Conservation (phyloP, 1,140 invertebrate genomes). For the Bombus waltoni region DNA sequence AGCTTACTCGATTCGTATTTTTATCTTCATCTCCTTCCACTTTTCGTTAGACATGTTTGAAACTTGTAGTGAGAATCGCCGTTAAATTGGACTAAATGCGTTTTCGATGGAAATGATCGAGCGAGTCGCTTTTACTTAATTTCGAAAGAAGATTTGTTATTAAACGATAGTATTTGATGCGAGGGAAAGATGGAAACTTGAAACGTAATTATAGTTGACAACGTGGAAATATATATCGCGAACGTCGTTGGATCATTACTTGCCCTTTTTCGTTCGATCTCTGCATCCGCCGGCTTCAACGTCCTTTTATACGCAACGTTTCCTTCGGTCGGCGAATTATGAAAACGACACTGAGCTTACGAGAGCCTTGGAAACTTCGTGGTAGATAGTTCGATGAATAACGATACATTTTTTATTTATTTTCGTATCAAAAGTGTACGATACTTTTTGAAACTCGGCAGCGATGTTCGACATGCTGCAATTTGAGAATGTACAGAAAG, state of each 20-base stretch:
- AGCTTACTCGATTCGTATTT: background rate
- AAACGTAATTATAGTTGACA: background rate
- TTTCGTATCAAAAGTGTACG: background rate
- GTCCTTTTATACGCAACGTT: too few relatives aligned
- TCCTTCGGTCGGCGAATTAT: too few relatives aligned
- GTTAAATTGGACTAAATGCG: background rate
- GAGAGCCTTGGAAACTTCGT: accelerated
- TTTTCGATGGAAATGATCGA: background rate
- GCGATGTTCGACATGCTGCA: too few relatives aligned
- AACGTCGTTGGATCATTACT: background rate
- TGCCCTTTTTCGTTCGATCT: background rate
- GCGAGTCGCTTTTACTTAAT: background rate
- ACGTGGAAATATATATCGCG: background rate
- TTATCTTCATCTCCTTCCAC: background rate
- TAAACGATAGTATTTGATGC: background rate
- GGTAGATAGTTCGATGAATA: too few relatives aligned
- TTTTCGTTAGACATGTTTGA: background rate
- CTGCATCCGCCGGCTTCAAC: too few relatives aligned
- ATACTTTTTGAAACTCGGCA: too few relatives aligned
- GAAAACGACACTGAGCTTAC: too few relatives aligned
- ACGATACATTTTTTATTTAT: background rate
- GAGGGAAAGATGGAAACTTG: background rate
- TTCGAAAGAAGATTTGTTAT: background rate
- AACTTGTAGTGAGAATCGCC: background rate
- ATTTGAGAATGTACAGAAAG: too few relatives aligned